Percentiles rank a stretch among this genome's conserved stretches.
These are phyloP conservation scores for Ferdinandea cuprea DNA, from an alignment of 2,888 invertebrate species.

Conservation along the genomic window DNA sequence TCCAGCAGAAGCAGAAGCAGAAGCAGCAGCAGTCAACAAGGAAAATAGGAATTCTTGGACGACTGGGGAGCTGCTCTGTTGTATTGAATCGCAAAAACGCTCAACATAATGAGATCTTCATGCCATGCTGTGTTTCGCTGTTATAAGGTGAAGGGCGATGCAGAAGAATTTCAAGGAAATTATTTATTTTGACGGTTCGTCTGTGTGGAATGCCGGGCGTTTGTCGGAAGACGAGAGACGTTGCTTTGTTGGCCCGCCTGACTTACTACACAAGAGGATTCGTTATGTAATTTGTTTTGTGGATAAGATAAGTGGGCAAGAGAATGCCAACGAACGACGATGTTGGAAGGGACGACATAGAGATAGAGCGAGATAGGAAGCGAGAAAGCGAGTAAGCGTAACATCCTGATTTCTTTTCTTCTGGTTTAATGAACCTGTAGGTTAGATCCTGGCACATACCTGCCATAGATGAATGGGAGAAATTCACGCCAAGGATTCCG, in stretches of 20 bases:
- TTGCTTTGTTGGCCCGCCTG: constrained; percentile 31
- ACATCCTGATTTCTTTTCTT: constrained; percentile 26
- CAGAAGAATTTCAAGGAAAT: constrained; percentile 45
- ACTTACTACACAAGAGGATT: constrained; percentile 43
- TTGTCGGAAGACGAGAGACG: constrained; percentile 3
- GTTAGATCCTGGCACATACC: not conserved
- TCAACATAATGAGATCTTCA: constrained; percentile 48
- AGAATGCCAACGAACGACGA: constrained; percentile 3
- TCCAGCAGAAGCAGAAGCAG: constrained; percentile 4
- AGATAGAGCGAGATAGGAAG: not conserved
- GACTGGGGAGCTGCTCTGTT: constrained; percentile 8
- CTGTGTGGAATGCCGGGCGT: constrained; percentile 30
- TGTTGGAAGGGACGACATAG: not conserved
- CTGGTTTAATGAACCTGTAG: constrained; percentile 31
- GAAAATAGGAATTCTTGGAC: constrained; percentile 27
- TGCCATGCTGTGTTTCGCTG: not conserved
- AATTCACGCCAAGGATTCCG: constrained; percentile 1
- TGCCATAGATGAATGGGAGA: constrained; percentile 17
- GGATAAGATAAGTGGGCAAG: constrained; percentile 41
- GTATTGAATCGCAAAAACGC: constrained; percentile 33
- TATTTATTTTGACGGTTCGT: constrained; percentile 66
- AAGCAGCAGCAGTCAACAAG: not conserved
- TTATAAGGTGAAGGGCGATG: not conserved
- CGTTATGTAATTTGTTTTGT: constrained; percentile 57
- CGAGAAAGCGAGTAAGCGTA: constrained; percentile 1